phyloP scores from a whole-genome alignment of 2,888 invertebrate species.

The Sycophila texana region DNA sequence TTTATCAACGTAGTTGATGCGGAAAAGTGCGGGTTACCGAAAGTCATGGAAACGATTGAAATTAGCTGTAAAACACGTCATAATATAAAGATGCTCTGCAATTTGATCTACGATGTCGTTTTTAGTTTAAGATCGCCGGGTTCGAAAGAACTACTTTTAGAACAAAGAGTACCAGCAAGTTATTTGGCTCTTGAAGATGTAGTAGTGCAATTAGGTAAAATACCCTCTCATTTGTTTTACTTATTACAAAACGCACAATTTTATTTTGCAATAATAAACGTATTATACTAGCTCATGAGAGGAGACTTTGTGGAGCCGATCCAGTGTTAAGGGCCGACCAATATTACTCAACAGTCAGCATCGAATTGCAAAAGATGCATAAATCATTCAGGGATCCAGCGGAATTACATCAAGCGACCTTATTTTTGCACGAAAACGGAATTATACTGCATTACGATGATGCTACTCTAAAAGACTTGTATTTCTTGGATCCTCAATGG shows the following conservation, averaged over 20 bases:
- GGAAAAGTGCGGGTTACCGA: slow-evolving; percentile 95
- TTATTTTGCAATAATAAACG: neutral
- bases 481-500: slow-evolving; percentile 99
- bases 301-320: slow-evolving; percentile 82
- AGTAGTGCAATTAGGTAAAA: slow-evolving; percentile 79
- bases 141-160: slow-evolving; percentile 91
- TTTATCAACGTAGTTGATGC: slow-evolving; percentile 96
- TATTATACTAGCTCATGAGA: slow-evolving; percentile 82
- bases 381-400: slow-evolving; percentile 90
- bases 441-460: slow-evolving; percentile 96
- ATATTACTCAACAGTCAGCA: slow-evolving; percentile 77
- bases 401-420: slow-evolving; percentile 95
- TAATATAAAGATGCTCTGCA: slow-evolving; percentile 92
- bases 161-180: slow-evolving; percentile 96
- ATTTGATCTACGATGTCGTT: slow-evolving; percentile 94
- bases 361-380: slow-evolving; percentile 80
- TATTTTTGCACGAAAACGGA: slow-evolving; percentile 98
- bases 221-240: no score
- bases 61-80: slow-evolving; percentile 92
- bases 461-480: slow-evolving; percentile 93
- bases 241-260: neutral
- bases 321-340: slow-evolving; percentile 91
- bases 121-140: slow-evolving; percentile 93
- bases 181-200: slow-evolving; percentile 97
- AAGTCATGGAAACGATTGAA: slow-evolving; percentile 94